These are phyloP conservation scores for Synergus umbraculus DNA, from an alignment of 2,888 invertebrate species.

Conservation along the genomic window DNA sequence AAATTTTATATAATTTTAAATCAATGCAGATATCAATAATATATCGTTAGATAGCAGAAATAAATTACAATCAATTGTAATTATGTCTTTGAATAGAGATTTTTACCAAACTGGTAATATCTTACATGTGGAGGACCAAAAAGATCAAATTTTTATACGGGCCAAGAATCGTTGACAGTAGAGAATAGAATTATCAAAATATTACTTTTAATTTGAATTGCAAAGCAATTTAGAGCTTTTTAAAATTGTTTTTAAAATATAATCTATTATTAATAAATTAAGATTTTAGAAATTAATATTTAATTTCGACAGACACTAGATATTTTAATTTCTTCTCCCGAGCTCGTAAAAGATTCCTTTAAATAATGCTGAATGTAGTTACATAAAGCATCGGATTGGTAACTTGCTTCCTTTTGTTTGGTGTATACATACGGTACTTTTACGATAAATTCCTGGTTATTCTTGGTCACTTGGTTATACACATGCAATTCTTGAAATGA, in stretches of 20 bases:
- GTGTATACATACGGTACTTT: not conserved
- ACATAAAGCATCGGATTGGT: slow-evolving; percentile 2
- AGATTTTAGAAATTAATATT: not conserved
- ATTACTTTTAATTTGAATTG: not conserved
- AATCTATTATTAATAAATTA: too few species aligned
- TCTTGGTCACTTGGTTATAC: slow-evolving; percentile 4
- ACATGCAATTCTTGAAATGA: not conserved
- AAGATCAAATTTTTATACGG: not conserved
- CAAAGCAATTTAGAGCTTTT: too few species aligned
- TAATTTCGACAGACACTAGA: not conserved
- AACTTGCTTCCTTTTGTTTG: not conserved
- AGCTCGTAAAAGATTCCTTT: not conserved
- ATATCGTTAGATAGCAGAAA: not conserved
- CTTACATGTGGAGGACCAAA: not conserved
- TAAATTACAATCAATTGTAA: not conserved
- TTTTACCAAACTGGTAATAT: not conserved
- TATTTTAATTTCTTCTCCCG: slow-evolving; percentile 32
- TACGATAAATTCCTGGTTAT: slow-evolving; percentile 38
- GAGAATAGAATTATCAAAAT: not conserved
- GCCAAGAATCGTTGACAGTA: not conserved
- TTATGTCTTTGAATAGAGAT: not conserved
- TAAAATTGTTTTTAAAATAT: too few species aligned
- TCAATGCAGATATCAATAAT: not conserved
- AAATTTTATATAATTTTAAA: not conserved
- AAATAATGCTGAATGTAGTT: not conserved